Base-by-base conservation (phyloP, 2,888 invertebrate species). In the Selenia dentaria region DNA sequence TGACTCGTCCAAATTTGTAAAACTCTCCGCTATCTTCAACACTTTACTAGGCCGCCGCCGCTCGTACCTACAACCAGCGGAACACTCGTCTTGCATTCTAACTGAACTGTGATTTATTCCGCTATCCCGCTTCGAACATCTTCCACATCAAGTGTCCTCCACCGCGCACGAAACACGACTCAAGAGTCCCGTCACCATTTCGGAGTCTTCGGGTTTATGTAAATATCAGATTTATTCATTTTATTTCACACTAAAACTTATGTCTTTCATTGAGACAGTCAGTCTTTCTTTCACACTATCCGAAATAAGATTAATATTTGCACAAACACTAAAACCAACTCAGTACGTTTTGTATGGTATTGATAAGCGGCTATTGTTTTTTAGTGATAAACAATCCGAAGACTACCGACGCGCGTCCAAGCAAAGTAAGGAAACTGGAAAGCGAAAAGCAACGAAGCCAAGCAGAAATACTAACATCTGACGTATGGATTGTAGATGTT, bases 11-110 rank as follows among this genome's bases (percentile, higher is more conserved):
- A 90, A 79, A 66, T 91, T 91, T 50, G 91, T 91, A 67, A 91
- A 91, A 64, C 91, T 91, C 74, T 91, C 91, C 3, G 91, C 91
- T 70, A 91, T 91, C 74, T 89, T 89, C 70, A 91, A 65, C 67
- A 91, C 90, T 66, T 91, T 91, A 49, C 87, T 86, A 39, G 90
- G 90, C 80, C 81, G 85, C 68, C 88, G 83, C 75, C 85, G 77
- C 79, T 83, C 85, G 73, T 77, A 82, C 78, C 79, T 84, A 70
- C 82, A 83, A 78, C 78, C 83, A 64, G 73, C 83, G 63, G 73
- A 59, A 70, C 73, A 81, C 66, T 89, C 87, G 78, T 86, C 81
- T 88, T 90, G 89, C 90, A 90, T 90, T 85, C 85, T 90, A 84
- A 76, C 79, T 82, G 80, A 68, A 40, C 35, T 46, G 39, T 46